Percentiles rank a stretch among this genome's conserved stretches.
These are phyloP conservation scores for Periplaneta americana DNA, from an alignment of 1,140 invertebrate genomes.

Conservation along the genomic window DNA sequence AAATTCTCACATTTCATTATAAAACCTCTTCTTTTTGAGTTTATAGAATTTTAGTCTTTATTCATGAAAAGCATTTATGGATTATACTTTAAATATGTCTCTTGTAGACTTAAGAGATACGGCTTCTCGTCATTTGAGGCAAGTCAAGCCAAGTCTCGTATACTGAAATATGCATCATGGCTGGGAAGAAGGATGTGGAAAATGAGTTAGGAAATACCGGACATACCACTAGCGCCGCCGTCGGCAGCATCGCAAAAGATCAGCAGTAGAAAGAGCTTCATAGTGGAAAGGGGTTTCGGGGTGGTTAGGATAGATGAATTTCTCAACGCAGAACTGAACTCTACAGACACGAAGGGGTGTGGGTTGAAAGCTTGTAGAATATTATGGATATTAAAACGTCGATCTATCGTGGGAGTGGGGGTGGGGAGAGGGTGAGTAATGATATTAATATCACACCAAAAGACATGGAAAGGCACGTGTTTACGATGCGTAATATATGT, in stretches of 20 bases:
- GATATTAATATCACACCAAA: background rate
- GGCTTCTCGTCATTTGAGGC: background rate
- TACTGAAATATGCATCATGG: background rate
- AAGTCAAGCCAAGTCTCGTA: background rate
- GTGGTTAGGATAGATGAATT: background rate
- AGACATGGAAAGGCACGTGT: background rate
- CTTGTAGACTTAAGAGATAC: background rate
- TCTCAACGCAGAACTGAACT: background rate
- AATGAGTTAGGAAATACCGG: background rate
- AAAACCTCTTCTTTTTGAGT: too few species aligned
- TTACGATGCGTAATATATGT: background rate
- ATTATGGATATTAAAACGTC: background rate
- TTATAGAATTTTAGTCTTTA: too few species aligned
- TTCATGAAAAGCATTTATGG: too few species aligned
- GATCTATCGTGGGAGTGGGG: background rate
- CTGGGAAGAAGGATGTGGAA: background rate
- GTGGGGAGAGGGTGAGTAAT: background rate
- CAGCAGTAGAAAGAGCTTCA: background rate
- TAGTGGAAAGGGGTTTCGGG: background rate
- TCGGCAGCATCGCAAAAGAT: background rate
- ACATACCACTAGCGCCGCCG: background rate
- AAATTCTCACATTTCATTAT: too few species aligned
- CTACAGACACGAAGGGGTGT: background rate
- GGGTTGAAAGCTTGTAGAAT: too few species aligned
- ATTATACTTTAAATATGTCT: background rate